A percentile compares a stretch with the other conserved stretches of the same genome.
These are phyloP conservation scores for Platycercus adscitus DNA, from an alignment of 2,113 vertebrate genomes.

Conservation along the genomic window DNA sequence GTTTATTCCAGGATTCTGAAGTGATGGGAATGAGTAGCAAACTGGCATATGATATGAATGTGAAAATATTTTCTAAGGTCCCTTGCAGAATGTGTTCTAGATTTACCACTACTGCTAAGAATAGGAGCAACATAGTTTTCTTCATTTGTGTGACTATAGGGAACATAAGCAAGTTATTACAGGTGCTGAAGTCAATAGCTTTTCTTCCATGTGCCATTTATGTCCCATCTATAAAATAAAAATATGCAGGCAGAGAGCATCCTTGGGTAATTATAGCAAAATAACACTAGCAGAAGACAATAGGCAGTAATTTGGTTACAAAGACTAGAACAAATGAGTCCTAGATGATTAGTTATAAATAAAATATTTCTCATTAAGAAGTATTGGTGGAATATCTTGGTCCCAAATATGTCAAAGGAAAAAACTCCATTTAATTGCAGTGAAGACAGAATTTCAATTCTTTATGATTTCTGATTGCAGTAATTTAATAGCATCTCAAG, in stretches of 20 bases:
- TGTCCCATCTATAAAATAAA: neutral
- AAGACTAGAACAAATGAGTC: neutral
- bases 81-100: neutral
- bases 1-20: neutral
- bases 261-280: neutral
- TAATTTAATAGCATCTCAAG: constrained; percentile 1
- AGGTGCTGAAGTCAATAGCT: neutral
- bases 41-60: neutral
- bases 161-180: neutral
- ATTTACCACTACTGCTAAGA: neutral
- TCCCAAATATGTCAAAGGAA: neutral
- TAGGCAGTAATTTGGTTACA: constrained; percentile 17
- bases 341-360: constrained; percentile 28
- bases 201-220: neutral
- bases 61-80: neutral
- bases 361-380: constrained; percentile 37
- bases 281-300: neutral
- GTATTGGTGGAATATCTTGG: neutral
- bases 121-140: neutral
- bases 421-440: neutral
- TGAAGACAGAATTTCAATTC: neutral
- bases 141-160: neutral
- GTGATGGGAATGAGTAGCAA: neutral
- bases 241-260: neutral
- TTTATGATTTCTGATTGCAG: neutral